Conservation (phyloP, 1,140 invertebrate species). For the Cepaea nemoralis region DNA sequence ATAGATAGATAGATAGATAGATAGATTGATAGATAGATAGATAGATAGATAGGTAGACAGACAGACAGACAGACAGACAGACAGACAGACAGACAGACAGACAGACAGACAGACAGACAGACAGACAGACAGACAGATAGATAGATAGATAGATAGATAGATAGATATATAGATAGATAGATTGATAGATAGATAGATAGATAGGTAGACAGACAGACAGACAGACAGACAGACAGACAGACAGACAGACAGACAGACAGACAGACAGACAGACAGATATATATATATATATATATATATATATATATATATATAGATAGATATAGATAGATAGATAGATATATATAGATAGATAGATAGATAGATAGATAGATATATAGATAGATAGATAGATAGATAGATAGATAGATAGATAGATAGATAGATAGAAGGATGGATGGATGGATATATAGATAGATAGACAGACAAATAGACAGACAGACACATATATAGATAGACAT, state of each 20-base stretch:
- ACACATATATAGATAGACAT: slow-evolving; percentile 15
- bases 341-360: slow-evolving; percentile 15
- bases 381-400: not conserved
- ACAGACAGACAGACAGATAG: slow-evolving; percentile 7
- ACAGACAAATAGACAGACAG: slow-evolving; percentile 15
- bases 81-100: not conserved
- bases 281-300: not conserved
- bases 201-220: slow-evolving; percentile 13
- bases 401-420: slow-evolving; percentile 4
- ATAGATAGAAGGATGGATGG: slow-evolving; percentile 6
- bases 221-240: not conserved
- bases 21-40: slow-evolving; percentile 21
- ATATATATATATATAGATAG: slow-evolving; percentile 20
- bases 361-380: slow-evolving; percentile 19
- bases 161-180: slow-evolving; percentile 21
- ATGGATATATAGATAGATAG: slow-evolving; percentile 12
- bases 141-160: slow-evolving; percentile 21
- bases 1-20: slow-evolving; percentile 11
- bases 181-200: slow-evolving; percentile 13
- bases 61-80: too few relatives aligned
- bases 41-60: not conserved
- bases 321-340: slow-evolving; percentile 20
- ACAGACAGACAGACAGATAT: slow-evolving; percentile 13
- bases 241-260: not conserved
- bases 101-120: slow-evolving; percentile 17